phyloP scores from a whole-genome alignment of 2,797 vertebrate genomes.

The Fistularia tabacaria region DNA sequence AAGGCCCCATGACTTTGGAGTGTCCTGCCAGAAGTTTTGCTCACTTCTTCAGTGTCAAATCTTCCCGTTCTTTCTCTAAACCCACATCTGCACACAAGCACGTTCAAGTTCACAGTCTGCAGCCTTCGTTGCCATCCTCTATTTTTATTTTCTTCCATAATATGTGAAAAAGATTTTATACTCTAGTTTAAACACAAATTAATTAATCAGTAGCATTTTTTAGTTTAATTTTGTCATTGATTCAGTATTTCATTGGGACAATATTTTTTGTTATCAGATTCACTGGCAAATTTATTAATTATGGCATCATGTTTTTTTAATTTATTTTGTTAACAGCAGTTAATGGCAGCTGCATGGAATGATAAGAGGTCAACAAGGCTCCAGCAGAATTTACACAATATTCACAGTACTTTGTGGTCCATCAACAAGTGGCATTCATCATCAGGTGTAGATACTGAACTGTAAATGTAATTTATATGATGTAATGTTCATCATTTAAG shows the following conservation, averaged over 20 bases:
- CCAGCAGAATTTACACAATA: slow-evolving; percentile 28
- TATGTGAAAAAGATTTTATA: too few relatives aligned
- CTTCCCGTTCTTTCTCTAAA: background rate
- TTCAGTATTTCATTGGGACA: background rate
- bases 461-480: slow-evolving; percentile 69
- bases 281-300: too few relatives aligned
- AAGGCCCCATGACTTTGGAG: background rate
- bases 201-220: background rate
- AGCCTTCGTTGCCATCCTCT: background rate
- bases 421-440: slow-evolving; percentile 32
- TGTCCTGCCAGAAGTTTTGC: background rate
- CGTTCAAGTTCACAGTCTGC: background rate
- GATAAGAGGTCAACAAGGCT: slow-evolving; percentile 10
- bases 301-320: background rate
- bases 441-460: slow-evolving; percentile 69
- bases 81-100: too few relatives aligned
- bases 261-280: background rate
- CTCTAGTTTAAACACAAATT: background rate
- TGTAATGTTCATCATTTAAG: slow-evolving; percentile 59
- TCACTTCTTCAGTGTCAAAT: background rate
- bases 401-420: slow-evolving; percentile 43
- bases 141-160: too few relatives aligned
- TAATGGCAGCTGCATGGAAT: slow-evolving; percentile 6
- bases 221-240: background rate
- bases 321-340: background rate